A percentile compares a stretch with the other conserved stretches of the same genome.
phyloP scores from a whole-genome alignment of 2,797 vertebrate species.

The Neosalanx taihuensis region DNA sequence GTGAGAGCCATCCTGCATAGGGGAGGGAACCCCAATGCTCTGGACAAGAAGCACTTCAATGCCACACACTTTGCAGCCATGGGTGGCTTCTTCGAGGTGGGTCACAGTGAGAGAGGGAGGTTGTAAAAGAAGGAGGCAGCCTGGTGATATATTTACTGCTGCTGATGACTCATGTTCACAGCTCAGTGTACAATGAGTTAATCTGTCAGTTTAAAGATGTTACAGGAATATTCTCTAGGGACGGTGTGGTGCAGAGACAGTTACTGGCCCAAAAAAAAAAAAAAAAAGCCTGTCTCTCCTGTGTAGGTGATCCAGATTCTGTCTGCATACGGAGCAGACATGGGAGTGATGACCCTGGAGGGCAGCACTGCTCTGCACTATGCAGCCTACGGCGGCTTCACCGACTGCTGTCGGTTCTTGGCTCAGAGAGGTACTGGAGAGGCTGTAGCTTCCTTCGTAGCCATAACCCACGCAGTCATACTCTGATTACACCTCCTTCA shows the following conservation, averaged over 20 bases:
- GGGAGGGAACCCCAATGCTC: constrained; percentile 77
- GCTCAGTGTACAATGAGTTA: too few species aligned
- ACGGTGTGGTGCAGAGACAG: too few species aligned
- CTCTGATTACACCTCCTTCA: too few species aligned
- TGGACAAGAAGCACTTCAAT: constrained; percentile 74
- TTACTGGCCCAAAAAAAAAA: too few species aligned
- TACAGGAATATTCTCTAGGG: too few species aligned
- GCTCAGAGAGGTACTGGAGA: constrained; percentile 68
- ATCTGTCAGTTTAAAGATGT: too few species aligned
- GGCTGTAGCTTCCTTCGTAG: neutral
- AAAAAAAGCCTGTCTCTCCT: neutral
- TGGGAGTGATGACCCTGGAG: constrained; percentile 75
- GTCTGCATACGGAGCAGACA: constrained; percentile 78
- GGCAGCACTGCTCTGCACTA: constrained; percentile 86
- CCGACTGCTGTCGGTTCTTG: constrained; percentile 89
- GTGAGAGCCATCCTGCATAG: constrained; percentile 78
- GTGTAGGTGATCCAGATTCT: constrained; percentile 69
- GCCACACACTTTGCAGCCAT: constrained; percentile 89
- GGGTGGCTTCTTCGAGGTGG: constrained; percentile 87
- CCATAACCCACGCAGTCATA: too few species aligned
- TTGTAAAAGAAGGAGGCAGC: neutral
- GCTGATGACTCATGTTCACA: too few species aligned
- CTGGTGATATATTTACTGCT: neutral
- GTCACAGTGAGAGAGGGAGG: neutral
- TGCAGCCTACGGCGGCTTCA: constrained; percentile 78